These are phyloP conservation scores for Andrena minutula DNA, from an alignment of 2,888 invertebrate genomes.

Conservation along the genomic window DNA sequence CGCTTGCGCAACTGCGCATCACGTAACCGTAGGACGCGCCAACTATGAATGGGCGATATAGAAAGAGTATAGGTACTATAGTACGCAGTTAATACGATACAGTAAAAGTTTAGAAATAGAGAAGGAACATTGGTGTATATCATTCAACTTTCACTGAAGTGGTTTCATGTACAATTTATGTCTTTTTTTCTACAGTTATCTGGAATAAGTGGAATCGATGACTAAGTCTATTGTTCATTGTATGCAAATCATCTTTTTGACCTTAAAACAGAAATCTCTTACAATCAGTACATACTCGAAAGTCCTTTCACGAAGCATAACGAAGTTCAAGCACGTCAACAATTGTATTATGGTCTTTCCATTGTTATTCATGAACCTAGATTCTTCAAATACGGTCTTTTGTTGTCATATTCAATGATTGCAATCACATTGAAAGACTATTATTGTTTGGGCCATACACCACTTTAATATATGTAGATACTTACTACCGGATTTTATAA, in stretches of 20 bases:
- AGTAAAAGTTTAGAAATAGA: too few relatives aligned
- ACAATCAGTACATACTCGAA: constrained; percentile 30
- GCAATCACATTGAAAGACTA: background rate
- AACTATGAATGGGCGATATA: too few relatives aligned
- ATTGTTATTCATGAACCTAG: constrained; percentile 18
- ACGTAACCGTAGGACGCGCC: too few relatives aligned
- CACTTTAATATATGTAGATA: background rate
- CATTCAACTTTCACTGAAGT: too few relatives aligned
- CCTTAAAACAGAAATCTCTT: constrained; percentile 16
- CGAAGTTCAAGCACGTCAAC: constrained; percentile 38
- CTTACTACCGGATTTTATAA: too few relatives aligned
- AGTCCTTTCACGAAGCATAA: constrained; percentile 27
- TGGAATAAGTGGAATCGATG: background rate
- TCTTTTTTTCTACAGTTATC: too few relatives aligned
- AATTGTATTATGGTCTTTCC: background rate
- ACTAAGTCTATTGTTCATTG: constrained; percentile 49
- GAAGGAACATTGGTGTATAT: too few relatives aligned
- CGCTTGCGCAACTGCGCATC: too few relatives aligned
- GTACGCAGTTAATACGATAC: too few relatives aligned
- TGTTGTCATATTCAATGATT: constrained; percentile 18
- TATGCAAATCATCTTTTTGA: constrained; percentile 49
- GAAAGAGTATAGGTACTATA: too few relatives aligned
- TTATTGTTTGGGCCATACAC: too few relatives aligned
- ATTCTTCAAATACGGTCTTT: constrained; percentile 12
- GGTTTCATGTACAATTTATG: too few relatives aligned